phyloP scores from a whole-genome alignment of 2,797 vertebrate genomes.

The Hypotaenidia okinawae region DNA sequence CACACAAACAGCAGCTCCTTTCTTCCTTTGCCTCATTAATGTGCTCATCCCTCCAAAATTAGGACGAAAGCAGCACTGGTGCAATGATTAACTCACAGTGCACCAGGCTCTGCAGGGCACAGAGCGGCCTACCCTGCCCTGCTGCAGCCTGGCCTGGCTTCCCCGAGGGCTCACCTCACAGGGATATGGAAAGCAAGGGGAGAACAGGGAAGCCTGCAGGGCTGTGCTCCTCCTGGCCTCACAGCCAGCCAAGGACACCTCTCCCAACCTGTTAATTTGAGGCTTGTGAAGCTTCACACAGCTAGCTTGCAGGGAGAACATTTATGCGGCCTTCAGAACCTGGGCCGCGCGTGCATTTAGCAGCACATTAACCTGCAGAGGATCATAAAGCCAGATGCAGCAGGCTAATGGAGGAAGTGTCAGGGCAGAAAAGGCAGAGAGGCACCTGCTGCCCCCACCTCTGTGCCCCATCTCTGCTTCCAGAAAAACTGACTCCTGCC shows the following conservation, averaged over 20 bases:
- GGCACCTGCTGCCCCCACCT: neutral
- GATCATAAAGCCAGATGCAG: neutral
- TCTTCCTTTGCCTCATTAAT: constrained; percentile 28
- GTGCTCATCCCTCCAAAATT: constrained; percentile 8
- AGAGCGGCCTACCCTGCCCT: neutral
- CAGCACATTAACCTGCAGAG: neutral
- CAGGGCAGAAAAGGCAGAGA: neutral
- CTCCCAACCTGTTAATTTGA: neutral
- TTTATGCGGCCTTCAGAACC: neutral
- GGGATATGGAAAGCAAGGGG: neutral
- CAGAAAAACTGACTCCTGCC: neutral
- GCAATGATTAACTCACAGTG: neutral
- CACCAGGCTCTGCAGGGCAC: neutral
- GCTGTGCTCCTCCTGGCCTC: neutral
- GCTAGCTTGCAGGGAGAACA: neutral
- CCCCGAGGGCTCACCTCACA: neutral
- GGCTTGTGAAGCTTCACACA: neutral
- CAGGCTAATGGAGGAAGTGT: neutral
- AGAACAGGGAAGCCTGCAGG: neutral
- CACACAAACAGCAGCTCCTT: neutral
- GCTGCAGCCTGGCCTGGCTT: neutral
- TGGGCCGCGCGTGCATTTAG: neutral
- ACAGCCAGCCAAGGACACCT: neutral
- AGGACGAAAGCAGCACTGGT: neutral
- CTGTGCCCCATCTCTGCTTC: neutral